phyloP scores from a whole-genome alignment of 2,797 vertebrate genomes.

The Lerista edwardsae region DNA sequence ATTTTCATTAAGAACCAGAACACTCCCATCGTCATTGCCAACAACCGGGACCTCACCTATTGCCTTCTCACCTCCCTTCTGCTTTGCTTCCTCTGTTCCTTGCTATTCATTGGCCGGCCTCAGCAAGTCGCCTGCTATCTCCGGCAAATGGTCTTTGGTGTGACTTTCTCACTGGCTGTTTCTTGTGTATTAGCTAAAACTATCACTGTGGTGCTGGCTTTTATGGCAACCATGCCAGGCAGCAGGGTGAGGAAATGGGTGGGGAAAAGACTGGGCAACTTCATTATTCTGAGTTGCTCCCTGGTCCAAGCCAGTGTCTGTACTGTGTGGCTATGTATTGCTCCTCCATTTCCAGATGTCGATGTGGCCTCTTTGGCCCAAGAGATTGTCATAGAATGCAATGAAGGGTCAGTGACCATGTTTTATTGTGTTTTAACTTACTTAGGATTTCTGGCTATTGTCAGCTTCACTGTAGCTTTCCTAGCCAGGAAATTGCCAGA shows the following conservation, averaged over 20 bases:
- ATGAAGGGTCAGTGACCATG: neutral
- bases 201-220: neutral
- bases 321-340: neutral
- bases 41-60: neutral
- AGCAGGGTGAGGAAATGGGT: neutral
- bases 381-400: too few species aligned
- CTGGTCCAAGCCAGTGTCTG: neutral
- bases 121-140: neutral
- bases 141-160: neutral
- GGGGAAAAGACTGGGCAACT: neutral
- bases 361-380: too few species aligned
- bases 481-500: conserved; percentile 23
- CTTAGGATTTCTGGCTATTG: neutral
- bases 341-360: too few species aligned
- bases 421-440: conserved; percentile 25
- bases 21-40: neutral
- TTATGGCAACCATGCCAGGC: too few species aligned
- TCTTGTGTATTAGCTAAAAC: conserved; percentile 17
- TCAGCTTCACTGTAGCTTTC: conserved; percentile 18
- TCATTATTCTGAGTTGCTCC: neutral
- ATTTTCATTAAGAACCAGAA: neutral
- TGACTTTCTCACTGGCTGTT: conserved; percentile 17
- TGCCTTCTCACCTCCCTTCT: neutral
- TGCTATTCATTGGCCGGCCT: conserved; percentile 18
- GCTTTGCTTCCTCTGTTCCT: conserved; percentile 24